phyloP scores from a whole-genome alignment of 2,113 vertebrate species.

The Eurystomus gularis region DNA sequence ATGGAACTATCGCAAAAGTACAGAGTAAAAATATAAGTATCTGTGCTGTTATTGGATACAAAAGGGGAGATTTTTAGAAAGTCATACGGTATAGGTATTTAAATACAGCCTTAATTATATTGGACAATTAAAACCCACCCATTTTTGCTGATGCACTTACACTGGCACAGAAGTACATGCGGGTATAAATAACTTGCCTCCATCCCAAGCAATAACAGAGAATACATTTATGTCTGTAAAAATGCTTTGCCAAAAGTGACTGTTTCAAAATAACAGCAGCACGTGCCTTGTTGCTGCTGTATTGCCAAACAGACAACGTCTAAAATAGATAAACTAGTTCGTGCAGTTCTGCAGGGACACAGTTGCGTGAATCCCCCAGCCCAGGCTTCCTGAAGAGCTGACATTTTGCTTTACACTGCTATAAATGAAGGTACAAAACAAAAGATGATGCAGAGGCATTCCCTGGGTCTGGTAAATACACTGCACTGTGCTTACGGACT shows the following conservation, averaged over 20 bases:
- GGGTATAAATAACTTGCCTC: not conserved
- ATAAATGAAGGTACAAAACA: not conserved
- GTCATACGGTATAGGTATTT: not conserved
- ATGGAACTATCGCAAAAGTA: not conserved
- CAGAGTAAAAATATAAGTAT: not conserved
- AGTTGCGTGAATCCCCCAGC: too few species aligned
- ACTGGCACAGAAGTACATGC: not conserved
- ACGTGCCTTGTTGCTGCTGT: not conserved
- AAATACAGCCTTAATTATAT: not conserved
- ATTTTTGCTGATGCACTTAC: not conserved
- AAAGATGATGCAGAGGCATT: not conserved
- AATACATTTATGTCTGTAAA: not conserved
- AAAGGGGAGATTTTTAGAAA: not conserved
- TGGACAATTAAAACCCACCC: not conserved
- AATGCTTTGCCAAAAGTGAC: not conserved
- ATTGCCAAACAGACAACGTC: not conserved
- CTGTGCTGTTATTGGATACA: not conserved
- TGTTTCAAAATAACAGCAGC: not conserved
- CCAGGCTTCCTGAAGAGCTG: not conserved
- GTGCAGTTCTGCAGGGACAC: not conserved
- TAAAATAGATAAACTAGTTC: not conserved
- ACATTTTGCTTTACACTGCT: not conserved
- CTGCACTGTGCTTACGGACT: not conserved
- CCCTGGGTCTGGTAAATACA: not conserved
- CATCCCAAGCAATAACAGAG: not conserved